These are phyloP conservation scores for Drosophila falleni DNA, from an alignment of 2,888 invertebrate species.

Conservation along the genomic window DNA sequence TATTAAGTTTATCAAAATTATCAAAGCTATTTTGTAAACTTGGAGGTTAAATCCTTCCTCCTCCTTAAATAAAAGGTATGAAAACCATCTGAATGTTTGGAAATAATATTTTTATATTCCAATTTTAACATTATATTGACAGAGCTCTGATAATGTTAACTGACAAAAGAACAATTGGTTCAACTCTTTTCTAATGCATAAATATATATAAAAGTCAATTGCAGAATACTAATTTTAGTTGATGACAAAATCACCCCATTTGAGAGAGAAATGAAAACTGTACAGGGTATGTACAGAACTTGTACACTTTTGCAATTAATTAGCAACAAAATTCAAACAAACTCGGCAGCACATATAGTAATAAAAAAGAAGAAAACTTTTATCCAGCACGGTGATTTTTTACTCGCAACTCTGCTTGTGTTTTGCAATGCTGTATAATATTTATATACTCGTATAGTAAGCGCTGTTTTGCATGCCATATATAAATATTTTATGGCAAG, in stretches of 20 bases:
- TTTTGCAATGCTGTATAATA: conserved; percentile 50
- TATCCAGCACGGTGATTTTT: conserved; percentile 68
- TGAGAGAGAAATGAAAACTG: not conserved
- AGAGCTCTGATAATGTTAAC: too few species aligned
- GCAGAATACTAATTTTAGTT: not conserved
- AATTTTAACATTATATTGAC: too few species aligned
- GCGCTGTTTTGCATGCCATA: conserved; percentile 44
- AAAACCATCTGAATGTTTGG: too few species aligned
- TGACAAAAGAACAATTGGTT: too few species aligned
- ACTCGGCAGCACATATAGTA: conserved; percentile 37
- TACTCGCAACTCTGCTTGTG: conserved; percentile 44
- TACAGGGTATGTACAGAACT: conserved; percentile 28
- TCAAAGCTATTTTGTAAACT: too few species aligned
- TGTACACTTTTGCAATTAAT: conserved; percentile 73
- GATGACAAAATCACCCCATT: not conserved
- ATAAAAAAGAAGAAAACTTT: conserved; percentile 42
- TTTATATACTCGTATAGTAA: conserved; percentile 25
- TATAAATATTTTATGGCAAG: conserved; percentile 79
- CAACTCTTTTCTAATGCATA: not conserved
- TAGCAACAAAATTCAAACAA: conserved; percentile 78
- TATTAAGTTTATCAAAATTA: too few species aligned
- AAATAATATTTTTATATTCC: too few species aligned
- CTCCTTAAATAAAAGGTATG: too few species aligned
- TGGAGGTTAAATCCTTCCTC: too few species aligned
- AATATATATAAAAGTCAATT: not conserved